Conservation (phyloP, 2,797 vertebrate genomes). For the Eulemur mongoz region DNA sequence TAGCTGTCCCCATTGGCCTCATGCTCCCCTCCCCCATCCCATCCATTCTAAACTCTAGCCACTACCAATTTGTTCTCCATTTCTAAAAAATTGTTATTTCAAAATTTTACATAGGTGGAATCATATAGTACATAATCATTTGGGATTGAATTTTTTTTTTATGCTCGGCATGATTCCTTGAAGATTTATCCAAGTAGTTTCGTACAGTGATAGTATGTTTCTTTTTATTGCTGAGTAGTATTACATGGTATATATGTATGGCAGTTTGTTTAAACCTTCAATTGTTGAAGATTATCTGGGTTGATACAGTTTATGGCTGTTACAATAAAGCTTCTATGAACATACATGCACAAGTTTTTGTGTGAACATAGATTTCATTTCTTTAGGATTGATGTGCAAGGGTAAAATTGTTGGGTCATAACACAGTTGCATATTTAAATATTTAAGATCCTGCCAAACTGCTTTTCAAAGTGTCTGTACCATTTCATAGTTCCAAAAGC, state of each 20-base stretch:
- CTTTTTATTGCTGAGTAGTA: background rate
- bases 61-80: background rate
- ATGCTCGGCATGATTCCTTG: background rate
- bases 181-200: background rate
- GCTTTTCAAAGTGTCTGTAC: background rate
- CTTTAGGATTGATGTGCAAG: background rate
- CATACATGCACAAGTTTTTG: background rate
- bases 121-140: background rate
- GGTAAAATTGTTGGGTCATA: background rate
- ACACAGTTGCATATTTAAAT: background rate
- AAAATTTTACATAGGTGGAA: background rate
- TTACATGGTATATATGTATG: background rate
- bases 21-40: fast-evolving
- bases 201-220: background rate
- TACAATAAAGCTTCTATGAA: background rate
- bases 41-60: background rate
- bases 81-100: background rate
- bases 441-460: background rate
- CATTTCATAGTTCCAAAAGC: background rate
- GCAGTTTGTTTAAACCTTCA: background rate
- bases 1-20: fast-evolving
- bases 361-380: background rate
- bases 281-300: background rate
- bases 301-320: background rate
- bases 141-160: background rate